Percentiles rank a stretch among this genome's conserved stretches.
phyloP scores from a whole-genome alignment of 2,113 vertebrate genomes.

The Colius striatus region DNA sequence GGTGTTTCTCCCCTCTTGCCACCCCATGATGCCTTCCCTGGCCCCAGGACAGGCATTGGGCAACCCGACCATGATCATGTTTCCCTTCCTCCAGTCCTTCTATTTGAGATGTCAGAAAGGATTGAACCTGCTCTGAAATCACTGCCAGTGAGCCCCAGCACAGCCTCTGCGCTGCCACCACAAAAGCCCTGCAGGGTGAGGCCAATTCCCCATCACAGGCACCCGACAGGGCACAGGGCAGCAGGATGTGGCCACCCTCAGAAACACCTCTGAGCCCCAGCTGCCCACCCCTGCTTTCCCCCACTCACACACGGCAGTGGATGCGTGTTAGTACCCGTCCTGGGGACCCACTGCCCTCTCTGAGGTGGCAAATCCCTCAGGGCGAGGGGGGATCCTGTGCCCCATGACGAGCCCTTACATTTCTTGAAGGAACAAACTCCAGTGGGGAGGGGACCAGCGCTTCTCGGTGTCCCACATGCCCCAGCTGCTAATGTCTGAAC shows the following conservation, averaged over 20 bases:
- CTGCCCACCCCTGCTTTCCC: rapidly evolving
- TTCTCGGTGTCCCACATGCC: background rate
- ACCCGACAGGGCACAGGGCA: background rate
- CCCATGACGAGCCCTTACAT: background rate
- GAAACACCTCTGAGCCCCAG: background rate
- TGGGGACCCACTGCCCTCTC: rapidly evolving
- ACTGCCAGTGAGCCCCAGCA: rapidly evolving
- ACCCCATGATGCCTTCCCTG: background rate
- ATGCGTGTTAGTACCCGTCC: slow-evolving; percentile 59
- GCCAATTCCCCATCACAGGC: rapidly evolving
- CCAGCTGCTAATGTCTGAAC: background rate
- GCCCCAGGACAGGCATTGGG: background rate
- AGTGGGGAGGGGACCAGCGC: background rate
- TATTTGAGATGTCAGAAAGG: slow-evolving; percentile 11
- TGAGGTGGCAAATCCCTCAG: background rate
- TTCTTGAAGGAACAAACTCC: background rate
- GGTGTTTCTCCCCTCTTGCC: background rate
- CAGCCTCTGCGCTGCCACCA: background rate
- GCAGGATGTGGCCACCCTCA: background rate
- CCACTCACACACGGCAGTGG: background rate
- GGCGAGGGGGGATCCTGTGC: rapidly evolving
- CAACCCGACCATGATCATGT: rapidly evolving
- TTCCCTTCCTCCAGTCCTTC: background rate
- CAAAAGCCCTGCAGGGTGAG: background rate
- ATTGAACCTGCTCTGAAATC: slow-evolving; percentile 12